A percentile compares a stretch with the other conserved stretches of the same genome.
Evolutionary conservation across 1,140 invertebrate species (phyloP).

Genomic region (Orchestia grillus): DNA sequence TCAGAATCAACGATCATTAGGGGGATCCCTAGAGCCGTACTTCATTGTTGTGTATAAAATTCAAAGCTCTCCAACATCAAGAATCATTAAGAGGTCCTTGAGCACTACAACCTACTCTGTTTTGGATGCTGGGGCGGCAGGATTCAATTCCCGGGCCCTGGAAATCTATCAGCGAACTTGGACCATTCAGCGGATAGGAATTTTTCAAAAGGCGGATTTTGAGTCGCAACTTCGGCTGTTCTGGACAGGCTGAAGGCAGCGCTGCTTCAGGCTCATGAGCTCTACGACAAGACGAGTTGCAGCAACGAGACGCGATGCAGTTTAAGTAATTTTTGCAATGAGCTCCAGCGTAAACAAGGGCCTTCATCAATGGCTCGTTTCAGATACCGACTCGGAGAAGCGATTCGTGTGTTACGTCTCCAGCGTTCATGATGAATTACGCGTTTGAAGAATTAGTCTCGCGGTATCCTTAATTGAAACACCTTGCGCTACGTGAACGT

Average conservation of each 20-base stretch:
- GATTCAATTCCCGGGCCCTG: neutral
- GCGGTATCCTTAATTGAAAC: too few relatives aligned
- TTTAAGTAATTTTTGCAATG: neutral
- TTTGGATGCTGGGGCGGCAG: neutral
- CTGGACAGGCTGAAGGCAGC: neutral
- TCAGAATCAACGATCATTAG: neutral
- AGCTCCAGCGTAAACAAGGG: neutral
- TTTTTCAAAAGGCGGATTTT: neutral
- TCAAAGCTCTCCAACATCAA: neutral
- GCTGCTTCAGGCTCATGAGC: neutral
- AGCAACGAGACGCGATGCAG: neutral
- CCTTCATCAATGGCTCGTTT: neutral
- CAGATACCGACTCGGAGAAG: neutral
- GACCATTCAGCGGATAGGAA: neutral
- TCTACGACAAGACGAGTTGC: neutral
- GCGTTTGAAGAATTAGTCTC: too few relatives aligned
- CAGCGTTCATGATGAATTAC: neutral
- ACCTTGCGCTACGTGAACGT: too few relatives aligned
- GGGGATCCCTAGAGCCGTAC: neutral
- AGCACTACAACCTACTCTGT: neutral
- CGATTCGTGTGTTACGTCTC: neutral
- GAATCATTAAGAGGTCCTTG: neutral
- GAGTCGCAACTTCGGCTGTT: neutral
- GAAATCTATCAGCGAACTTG: neutral
- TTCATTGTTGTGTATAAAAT: neutral